Evolutionary conservation across 1,140 invertebrate species (phyloP).

Genomic region (Diachasma alloeum): DNA sequence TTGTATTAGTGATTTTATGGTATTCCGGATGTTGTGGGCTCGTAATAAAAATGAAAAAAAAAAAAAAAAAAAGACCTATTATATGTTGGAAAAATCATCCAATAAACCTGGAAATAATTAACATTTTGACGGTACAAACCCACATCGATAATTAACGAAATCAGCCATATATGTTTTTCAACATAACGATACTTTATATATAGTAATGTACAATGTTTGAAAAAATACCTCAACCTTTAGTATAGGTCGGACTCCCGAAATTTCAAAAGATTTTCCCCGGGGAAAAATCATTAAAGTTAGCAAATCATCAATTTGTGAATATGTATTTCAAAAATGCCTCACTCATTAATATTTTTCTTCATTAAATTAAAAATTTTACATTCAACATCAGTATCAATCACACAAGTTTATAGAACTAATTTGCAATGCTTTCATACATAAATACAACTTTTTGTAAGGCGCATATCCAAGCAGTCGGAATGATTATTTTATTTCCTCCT

Average conservation of each 20-base stretch:
- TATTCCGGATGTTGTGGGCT: too few relatives aligned
- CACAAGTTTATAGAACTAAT: conserved; percentile 1
- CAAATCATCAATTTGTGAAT: conserved; percentile 6
- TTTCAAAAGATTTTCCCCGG: conserved; percentile 19
- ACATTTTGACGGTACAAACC: conserved; percentile 39
- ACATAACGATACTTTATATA: background rate
- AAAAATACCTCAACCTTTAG: conserved; percentile 61
- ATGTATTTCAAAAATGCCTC: background rate
- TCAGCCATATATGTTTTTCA: conserved; percentile 29
- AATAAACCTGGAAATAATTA: too few relatives aligned
- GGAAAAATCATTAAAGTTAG: background rate
- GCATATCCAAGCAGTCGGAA: conserved; percentile 55
- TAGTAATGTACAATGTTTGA: conserved; percentile 58
- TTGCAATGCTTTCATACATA: background rate
- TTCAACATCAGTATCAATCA: conserved; percentile 1
- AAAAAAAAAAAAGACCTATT: too few relatives aligned
- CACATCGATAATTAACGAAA: conserved; percentile 46
- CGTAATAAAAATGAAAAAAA: too few relatives aligned
- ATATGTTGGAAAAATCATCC: too few relatives aligned
- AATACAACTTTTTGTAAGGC: conserved; percentile 48
- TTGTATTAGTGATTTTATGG: too few relatives aligned
- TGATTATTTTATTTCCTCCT: conserved; percentile 34
- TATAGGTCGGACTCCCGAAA: conserved; percentile 49
- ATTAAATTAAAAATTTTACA: background rate
- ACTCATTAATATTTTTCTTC: background rate